Evolutionary conservation across 2,888 invertebrate species (phyloP).

Genomic region (Drosophila macrothrix): DNA sequence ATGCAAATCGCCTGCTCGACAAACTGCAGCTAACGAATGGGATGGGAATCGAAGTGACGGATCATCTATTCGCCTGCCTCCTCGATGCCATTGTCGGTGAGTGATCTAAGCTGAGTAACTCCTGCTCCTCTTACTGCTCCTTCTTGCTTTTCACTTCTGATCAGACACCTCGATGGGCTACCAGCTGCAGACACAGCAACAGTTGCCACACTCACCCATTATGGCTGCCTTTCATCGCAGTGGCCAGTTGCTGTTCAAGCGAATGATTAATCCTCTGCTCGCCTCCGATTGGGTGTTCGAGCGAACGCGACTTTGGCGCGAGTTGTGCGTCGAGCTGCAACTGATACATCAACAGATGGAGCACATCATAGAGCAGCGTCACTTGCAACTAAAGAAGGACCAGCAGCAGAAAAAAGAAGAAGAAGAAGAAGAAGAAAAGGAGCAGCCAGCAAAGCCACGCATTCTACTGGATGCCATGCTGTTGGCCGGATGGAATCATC

Average conservation of each 20-base stretch:
- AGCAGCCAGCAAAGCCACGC: slow-evolving; percentile 14
- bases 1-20: slow-evolving; percentile 87
- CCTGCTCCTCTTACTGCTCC: not conserved
- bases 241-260: slow-evolving; percentile 78
- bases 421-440: not conserved
- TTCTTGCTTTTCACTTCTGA: too few relatives aligned
- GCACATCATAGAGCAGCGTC: slow-evolving; percentile 73
- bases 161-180: slow-evolving; percentile 94
- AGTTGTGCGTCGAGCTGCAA: slow-evolving; percentile 61
- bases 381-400: slow-evolving; percentile 16
- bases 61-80: slow-evolving; percentile 88
- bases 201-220: slow-evolving; percentile 87
- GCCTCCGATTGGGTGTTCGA: slow-evolving; percentile 78
- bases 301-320: slow-evolving; percentile 65
- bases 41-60: slow-evolving; percentile 83
- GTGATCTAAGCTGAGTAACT: not conserved
- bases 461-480: slow-evolving; percentile 88
- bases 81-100: slow-evolving; percentile 88
- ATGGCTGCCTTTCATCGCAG: slow-evolving; percentile 88
- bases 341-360: slow-evolving; percentile 79
- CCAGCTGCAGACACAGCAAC: slow-evolving; percentile 76
- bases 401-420: slow-evolving; percentile 53
- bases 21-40: slow-evolving; percentile 64
- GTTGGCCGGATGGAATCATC: slow-evolving; percentile 86
- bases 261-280: slow-evolving; percentile 83